Evolutionary conservation across 2,797 vertebrate genomes (phyloP), one percentile per base, ranked within the genome.

Genomic region (Threskiornis aethiopicus): DNA sequence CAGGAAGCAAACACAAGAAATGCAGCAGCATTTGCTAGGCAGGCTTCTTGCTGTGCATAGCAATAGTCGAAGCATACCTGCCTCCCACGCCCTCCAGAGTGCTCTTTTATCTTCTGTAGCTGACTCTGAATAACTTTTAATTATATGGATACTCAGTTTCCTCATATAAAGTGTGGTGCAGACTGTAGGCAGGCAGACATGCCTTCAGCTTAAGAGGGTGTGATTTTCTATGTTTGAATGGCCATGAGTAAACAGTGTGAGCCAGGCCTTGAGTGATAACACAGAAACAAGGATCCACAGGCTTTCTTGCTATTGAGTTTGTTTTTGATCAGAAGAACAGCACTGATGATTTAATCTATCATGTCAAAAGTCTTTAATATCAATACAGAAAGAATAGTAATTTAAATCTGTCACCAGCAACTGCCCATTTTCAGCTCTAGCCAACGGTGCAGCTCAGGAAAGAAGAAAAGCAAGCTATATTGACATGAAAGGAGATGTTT

Each of bases 341-440:
- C 55, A 31, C 77, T 90, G 82, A 47, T n/a, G n/a, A 95, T 95
- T 97, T 83, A 94, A 90, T 95, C 87, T 95, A 47, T 81, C 41
- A 26, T 59, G 26, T 96, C 91, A 97, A 87, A 96, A 92, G 71
- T 87, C 67, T 90, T 96, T 85, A 91, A 35, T 47, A 47, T 89
- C 94, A 94, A 92, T 71, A 72, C 35, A 41, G 84, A 87, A 94
- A 96, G 77, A 92, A 95, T 20, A 96, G 67, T 79, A 96, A 96
- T 86, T 96, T 88, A 95, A 95, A 69, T 93, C 76, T 91, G 52
- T 79, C 73, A 70, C 85, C 31, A 33, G 93, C 76, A 94, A 83
- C 88, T 97, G 94, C 66, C 79, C 58, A 89, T 95, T 98, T 98
- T 96, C 89, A 94, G 49, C 39, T 96, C n/a, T 73, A 94, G 80